phyloP scores from a whole-genome alignment of 2,888 invertebrate genomes.

The Pherbina coryleti region DNA sequence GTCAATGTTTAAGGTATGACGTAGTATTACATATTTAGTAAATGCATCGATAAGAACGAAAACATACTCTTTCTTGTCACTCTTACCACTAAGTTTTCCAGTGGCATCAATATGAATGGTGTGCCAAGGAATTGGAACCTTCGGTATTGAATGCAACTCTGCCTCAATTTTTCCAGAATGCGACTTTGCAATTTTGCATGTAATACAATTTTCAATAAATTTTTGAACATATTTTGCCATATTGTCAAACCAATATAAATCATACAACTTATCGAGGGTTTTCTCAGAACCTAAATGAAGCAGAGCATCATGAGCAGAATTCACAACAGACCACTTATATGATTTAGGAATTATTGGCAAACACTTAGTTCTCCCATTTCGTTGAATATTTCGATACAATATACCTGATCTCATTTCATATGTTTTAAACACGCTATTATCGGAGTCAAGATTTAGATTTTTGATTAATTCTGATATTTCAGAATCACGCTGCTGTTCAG shows the following conservation, averaged over 20 bases:
- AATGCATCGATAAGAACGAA: slow-evolving; percentile 36
- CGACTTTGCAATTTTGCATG: neutral
- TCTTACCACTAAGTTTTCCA: slow-evolving; percentile 39
- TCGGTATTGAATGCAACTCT: slow-evolving; percentile 46
- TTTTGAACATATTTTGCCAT: neutral
- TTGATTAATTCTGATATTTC: no score
- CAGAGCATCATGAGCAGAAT: neutral
- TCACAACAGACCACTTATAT: no score
- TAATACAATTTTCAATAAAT: neutral
- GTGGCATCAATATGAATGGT: slow-evolving; percentile 41
- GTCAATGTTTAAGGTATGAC: slow-evolving; percentile 36
- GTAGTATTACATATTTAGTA: slow-evolving; percentile 31
- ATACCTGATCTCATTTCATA: no score
- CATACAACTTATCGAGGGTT: neutral
- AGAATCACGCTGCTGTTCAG: no score
- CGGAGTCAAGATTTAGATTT: no score
- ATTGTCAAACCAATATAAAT: neutral
- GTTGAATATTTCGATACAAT: no score
- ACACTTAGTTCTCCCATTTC: neutral
- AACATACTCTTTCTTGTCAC: slow-evolving; percentile 33
- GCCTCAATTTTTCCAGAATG: neutral
- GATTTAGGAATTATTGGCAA: no score
- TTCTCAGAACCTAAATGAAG: neutral
- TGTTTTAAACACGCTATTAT: no score
- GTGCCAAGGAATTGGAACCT: slow-evolving; percentile 45